Percentiles rank a stretch among this genome's conserved stretches.
These are phyloP conservation scores for Tinea pellionella DNA, from an alignment of 2,888 invertebrate species.

Conservation along the genomic window DNA sequence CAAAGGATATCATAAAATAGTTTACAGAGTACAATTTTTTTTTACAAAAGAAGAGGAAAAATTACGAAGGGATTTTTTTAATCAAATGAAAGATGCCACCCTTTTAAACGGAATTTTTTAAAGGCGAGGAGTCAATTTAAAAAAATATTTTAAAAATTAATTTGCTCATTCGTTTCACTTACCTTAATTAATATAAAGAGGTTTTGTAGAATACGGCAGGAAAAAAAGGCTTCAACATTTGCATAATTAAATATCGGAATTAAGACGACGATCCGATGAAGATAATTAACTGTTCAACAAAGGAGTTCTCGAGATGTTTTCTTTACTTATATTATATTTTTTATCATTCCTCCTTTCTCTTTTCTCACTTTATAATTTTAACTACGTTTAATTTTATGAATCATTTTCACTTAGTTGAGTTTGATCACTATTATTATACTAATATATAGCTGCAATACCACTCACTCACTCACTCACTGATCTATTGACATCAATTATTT, in stretches of 20 bases:
- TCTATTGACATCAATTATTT: too few species aligned
- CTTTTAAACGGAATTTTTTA: neutral
- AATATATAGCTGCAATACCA: too few species aligned
- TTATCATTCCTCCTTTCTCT: neutral
- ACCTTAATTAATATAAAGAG: constrained; percentile 28
- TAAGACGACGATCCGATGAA: constrained; percentile 34
- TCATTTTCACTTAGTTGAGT: too few species aligned
- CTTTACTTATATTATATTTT: constrained; percentile 11
- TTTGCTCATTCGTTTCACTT: constrained; percentile 3
- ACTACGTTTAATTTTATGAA: too few species aligned
- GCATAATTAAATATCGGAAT: constrained; percentile 55
- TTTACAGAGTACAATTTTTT: neutral
- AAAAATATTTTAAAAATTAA: constrained; percentile 1
- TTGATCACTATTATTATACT: too few species aligned
- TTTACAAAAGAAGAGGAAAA: neutral
- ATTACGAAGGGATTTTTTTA: neutral
- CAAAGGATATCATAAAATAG: neutral
- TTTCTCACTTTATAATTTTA: neutral
- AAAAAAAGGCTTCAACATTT: constrained; percentile 42
- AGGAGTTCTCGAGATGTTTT: constrained; percentile 26
- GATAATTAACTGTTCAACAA: constrained; percentile 45
- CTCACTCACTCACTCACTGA: too few species aligned
- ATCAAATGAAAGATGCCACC: neutral
- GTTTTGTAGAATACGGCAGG: constrained; percentile 25
- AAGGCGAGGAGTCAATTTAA: neutral